phyloP scores from a whole-genome alignment of 2,113 vertebrate species.

The Aptenodytes patagonicus region DNA sequence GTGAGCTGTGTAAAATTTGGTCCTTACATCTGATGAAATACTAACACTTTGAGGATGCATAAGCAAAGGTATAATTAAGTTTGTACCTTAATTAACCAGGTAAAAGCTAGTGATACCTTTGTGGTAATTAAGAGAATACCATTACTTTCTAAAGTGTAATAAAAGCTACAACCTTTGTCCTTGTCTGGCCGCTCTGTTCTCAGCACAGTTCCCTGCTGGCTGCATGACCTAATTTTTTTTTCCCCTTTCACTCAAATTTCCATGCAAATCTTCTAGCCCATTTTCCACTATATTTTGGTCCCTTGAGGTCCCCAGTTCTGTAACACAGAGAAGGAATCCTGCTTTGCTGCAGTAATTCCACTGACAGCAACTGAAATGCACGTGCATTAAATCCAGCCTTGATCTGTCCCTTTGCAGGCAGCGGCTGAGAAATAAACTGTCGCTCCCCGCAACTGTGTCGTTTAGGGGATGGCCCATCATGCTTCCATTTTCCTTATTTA shows the following conservation, averaged over 20 bases:
- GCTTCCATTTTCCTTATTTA: background rate
- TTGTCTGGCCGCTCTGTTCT: background rate
- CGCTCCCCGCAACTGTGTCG: accelerated
- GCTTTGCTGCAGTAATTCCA: background rate
- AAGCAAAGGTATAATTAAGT: background rate
- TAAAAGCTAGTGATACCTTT: background rate
- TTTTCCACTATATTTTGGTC: background rate
- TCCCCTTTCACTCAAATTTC: background rate
- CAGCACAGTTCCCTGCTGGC: background rate
- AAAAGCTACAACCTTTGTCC: background rate
- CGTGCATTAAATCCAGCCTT: accelerated
- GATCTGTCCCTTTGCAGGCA: background rate
- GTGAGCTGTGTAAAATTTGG: background rate
- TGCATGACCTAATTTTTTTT: background rate
- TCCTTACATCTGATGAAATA: background rate
- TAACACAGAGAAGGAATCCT: background rate
- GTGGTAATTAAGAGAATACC: background rate
- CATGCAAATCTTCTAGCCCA: background rate
- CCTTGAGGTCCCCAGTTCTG: background rate
- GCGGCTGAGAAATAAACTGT: background rate
- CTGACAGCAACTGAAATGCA: background rate
- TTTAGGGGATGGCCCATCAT: background rate
- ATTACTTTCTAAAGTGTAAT: background rate
- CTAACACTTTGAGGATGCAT: background rate
- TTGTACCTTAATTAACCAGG: background rate